Percentiles rank a stretch among this genome's conserved stretches.
phyloP scores from a whole-genome alignment of 2,888 invertebrate species.

The Xylocampa areola region DNA sequence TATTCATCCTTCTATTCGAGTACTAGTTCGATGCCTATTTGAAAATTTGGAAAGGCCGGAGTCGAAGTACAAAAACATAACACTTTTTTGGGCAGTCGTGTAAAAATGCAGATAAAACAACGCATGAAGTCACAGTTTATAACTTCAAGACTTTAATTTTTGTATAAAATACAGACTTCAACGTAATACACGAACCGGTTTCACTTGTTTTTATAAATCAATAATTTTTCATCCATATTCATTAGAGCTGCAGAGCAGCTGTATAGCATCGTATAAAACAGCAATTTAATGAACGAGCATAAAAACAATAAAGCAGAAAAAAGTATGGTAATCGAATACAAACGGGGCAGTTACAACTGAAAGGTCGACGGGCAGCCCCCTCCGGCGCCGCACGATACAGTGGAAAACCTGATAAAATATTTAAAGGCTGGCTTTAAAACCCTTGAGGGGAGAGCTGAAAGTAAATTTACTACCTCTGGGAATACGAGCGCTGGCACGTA shows the following conservation, averaged over 20 bases:
- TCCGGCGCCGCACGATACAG: conserved; percentile 83
- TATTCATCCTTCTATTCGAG: no score
- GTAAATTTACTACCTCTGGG: conserved; percentile 81
- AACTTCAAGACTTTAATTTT: conserved; percentile 8
- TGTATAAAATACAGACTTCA: conserved; percentile 10
- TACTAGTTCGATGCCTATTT: no score
- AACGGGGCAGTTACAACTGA: conserved; percentile 72
- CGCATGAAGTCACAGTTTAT: conserved; percentile 9
- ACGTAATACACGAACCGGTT: conserved; percentile 11
- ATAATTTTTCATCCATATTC: conserved; percentile 53
- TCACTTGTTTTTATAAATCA: conserved; percentile 36
- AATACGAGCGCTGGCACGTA: conserved; percentile 70
- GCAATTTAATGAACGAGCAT: conserved; percentile 53
- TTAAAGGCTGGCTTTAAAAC: conserved; percentile 81
- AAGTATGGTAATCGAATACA: conserved; percentile 72
- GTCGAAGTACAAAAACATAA: no score
- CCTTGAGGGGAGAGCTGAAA: conserved; percentile 74
- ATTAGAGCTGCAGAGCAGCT: conserved; percentile 44
- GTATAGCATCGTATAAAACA: conserved; percentile 34
- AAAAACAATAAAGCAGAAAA: conserved; percentile 63
- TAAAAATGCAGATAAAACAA: not conserved
- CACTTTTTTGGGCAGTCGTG: no score
- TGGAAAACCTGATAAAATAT: conserved; percentile 87
- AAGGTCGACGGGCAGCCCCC: conserved; percentile 74
- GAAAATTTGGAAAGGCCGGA: no score